These are phyloP conservation scores for Trypoxylus dichotomus DNA, from an alignment of 1,140 invertebrate genomes.

Conservation along the genomic window DNA sequence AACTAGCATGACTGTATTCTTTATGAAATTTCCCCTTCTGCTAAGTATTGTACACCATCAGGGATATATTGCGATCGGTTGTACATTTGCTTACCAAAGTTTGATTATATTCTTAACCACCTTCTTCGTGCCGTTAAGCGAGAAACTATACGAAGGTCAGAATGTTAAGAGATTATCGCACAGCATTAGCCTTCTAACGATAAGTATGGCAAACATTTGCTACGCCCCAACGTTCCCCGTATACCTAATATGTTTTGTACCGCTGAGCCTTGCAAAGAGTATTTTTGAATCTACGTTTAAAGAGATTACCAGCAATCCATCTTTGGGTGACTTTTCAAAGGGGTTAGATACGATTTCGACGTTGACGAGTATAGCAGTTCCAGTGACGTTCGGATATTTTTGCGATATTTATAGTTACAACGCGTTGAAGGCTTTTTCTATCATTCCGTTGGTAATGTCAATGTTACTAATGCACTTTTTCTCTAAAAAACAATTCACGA, in stretches of 20 bases:
- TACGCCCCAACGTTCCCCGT: not conserved
- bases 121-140: not conserved
- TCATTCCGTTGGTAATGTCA: constrained; percentile 14
- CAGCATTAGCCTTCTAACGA: not conserved
- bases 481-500: not conserved
- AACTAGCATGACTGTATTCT: constrained; percentile 22
- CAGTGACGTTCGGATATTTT: constrained; percentile 24
- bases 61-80: not conserved
- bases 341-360: constrained; percentile 15
- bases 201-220: constrained; percentile 13
- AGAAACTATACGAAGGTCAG: not conserved
- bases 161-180: not conserved
- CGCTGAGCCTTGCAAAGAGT: not conserved
- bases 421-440: constrained; percentile 19
- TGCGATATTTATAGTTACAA: constrained; percentile 29
- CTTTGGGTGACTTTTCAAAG: not conserved
- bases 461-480: not conserved
- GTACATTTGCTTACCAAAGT: constrained; percentile 22
- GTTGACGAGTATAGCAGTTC: constrained; percentile 5
- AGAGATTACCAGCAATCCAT: not conserved
- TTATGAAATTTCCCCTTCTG: constrained; percentile 29
- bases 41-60: not conserved
- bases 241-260: constrained; percentile 30
- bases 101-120: constrained; percentile 17
- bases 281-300: constrained; percentile 15